Base-by-base conservation (phyloP, 2,888 invertebrate genomes). In the Hypomecis atomaria region DNA sequence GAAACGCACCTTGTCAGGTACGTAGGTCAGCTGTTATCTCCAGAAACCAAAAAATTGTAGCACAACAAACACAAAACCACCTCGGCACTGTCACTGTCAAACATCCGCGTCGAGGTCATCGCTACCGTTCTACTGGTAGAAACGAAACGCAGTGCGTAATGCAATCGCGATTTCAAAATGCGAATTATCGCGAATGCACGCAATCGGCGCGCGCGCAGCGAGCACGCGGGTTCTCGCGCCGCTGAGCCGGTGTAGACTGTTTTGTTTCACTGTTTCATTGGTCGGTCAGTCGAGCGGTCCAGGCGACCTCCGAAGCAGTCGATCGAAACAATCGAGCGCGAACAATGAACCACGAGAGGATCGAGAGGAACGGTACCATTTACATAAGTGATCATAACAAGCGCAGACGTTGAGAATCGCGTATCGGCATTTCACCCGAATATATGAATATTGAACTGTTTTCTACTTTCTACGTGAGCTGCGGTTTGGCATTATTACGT, bases 11-110 rank as follows among this genome's bases (percentile, higher is more conserved):
- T 58, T 48, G 36, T 37, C 78, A 72, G 68, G 74, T 75, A 88
- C 84, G 82, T 87, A 82, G 86, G 88, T 86, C 87, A 86, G 74
- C 74, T 79, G 75, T 78, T 82, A 81, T 82, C 83, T 75, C 71
- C 66, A 68, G 75, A 78, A 77, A 80, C 76, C 78, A 75, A 78
- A 72, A 70, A 70, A 67, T 70, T 69, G 56, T 62, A 63, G 7
- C 74, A 72, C 72, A 77, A 86, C 85, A 87, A 90, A 90, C 90
- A 87, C 88, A 88, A 85, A 88, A 87, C 85, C 88, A 86, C 86
- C 84, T 85, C 84, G 75, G 76, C 75, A 74, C 70, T 66, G 75
- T 72, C 74, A 76, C 73, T 71, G 74, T 72, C 75, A 67, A 71
- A 77, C 74, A 77, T 70, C 75, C 76, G 72, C 81, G 55, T 59